Percentiles rank a stretch among this genome's conserved stretches.
Evolutionary conservation across 2,888 invertebrate species (phyloP).

Genomic region (Geophilus truncorum): DNA sequence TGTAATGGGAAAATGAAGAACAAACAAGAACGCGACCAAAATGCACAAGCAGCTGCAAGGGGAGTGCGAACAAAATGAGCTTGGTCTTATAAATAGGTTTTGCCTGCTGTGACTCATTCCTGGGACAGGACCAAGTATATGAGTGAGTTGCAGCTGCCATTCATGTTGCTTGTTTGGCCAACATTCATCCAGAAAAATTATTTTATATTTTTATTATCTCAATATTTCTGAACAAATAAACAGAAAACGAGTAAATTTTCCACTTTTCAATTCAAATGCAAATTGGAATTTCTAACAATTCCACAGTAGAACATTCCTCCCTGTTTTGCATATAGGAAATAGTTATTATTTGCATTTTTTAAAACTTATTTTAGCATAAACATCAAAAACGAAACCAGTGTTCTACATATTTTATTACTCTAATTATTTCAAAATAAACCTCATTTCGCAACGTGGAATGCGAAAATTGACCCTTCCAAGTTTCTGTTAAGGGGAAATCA

Average conservation of each 20-base stretch:
- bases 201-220: neutral
- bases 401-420: neutral
- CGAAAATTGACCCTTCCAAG: no score
- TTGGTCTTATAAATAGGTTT: neutral
- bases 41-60: neutral
- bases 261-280: no score
- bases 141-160: neutral
- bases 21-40: neutral
- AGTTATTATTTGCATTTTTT: no score
- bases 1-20: neutral
- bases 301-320: no score
- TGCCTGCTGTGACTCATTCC: constrained; percentile 2
- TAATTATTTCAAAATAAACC: neutral
- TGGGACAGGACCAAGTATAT: neutral
- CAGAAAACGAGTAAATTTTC: no score
- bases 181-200: neutral
- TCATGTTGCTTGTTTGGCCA: neutral
- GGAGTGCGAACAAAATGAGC: neutral
- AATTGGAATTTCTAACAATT: no score
- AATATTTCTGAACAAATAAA: neutral
- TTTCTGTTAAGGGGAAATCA: no score
- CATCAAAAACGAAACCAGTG: neutral
- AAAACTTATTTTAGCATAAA: no score
- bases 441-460: no score
- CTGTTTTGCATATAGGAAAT: no score